Evolutionary conservation across 2,113 vertebrate species (phyloP).

Genomic region (Pyxicephalus adspersus): DNA sequence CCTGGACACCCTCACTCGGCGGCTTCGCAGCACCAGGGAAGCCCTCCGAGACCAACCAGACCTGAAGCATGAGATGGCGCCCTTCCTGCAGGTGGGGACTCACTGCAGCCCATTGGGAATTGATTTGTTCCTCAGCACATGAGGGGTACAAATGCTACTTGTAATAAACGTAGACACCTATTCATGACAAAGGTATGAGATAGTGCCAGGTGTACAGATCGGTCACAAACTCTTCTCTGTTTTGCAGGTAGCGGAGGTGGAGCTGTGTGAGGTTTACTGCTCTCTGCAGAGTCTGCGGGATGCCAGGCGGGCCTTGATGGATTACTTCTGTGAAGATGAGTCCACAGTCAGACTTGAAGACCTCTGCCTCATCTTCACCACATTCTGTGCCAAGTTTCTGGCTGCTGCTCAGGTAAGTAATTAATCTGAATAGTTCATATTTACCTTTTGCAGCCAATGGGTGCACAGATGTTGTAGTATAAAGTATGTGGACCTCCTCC

Average conservation of each 20-base stretch:
- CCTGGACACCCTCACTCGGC: conserved; percentile 35
- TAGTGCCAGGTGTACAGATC: background rate
- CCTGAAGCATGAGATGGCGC: conserved; percentile 22
- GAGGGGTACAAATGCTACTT: no score
- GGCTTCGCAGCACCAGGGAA: background rate
- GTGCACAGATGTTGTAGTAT: no score
- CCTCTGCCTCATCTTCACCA: conserved; percentile 51
- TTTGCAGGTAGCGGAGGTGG: conserved; percentile 24
- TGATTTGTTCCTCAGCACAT: no score
- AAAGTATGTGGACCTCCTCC: no score
- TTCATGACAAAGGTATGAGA: no score
- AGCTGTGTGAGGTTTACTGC: background rate
- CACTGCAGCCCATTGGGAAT: no score
- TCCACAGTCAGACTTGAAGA: conserved; percentile 46
- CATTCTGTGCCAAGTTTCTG: conserved; percentile 52
- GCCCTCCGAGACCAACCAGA: background rate
- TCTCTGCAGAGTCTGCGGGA: background rate
- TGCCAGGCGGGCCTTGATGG: rapidly evolving
- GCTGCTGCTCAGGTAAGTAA: conserved; percentile 25
- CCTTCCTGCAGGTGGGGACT: conserved; percentile 27
- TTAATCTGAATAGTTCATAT: no score
- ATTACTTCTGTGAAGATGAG: conserved; percentile 57
- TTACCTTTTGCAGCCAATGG: no score
- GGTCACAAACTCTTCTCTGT: background rate
- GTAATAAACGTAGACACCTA: no score